Evolutionary conservation across 2,797 vertebrate species (phyloP), one percentile per base, ranked within the genome.

Genomic region (Fistularia commersonii): DNA sequence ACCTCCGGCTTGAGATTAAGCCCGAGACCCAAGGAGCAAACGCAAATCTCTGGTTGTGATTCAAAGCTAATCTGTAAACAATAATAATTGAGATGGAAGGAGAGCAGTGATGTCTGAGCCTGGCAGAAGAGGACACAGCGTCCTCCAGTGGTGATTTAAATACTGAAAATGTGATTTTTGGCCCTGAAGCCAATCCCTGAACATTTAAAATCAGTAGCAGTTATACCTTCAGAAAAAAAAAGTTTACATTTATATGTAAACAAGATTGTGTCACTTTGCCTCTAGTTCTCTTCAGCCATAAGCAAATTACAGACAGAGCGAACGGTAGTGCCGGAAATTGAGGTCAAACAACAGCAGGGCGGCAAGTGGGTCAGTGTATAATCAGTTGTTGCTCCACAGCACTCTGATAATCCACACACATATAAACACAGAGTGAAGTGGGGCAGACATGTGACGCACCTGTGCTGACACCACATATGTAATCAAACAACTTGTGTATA

Each of bases 381-480:
- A 73, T 77, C 50, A 51, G 43, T 11, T 32, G 44, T 61, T 57
- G 61, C 43, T 36, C 15, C 46, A 42, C 62, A 54, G 35, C 56
- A 48, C 54, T 66, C 34, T 45, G 8, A 66, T 84, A 66, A 77
- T 68, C 72, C 39, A 65, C 39, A 71, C 32, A 54, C 45, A 61
- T 33, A 55, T 15, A 54, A 3, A 54, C 11, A 59, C 23, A 46
- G n/a, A 60, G 23, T 4, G 13, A 81, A 72, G 36, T 44, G 60
- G 71, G 56, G 42, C 45, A 76, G 46, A 52, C 51, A 35, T 54
- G 52, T 13, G 37, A 56, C 72, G 7, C 91, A 97, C 95, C 95
- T 94, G 95, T 97, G 90, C 95, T 98, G 69, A 98, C 95, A n/a
- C 95, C 95, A 84, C 95, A 98, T 61, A 98, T 94, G 70, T 95